Base-by-base conservation (phyloP, 37 sponge, comb jelly and placozoan genomes). In the Theonella swinhoei region DNA sequence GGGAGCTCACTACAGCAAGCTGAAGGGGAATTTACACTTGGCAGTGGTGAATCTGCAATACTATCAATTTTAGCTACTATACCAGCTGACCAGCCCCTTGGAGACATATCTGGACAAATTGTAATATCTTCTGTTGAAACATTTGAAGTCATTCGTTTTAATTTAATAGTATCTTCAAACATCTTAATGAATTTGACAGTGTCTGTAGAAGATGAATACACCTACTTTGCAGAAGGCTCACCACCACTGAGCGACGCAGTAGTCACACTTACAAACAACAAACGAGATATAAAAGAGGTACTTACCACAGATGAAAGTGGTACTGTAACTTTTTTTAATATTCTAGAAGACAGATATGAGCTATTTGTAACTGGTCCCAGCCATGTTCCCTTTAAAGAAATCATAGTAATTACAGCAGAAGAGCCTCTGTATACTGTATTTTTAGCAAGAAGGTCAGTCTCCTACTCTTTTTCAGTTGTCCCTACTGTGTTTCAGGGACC, bases 321-420 rank as follows among this genome's bases (percentile, higher is more conserved):
- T 1, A 83, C 35, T 25, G 76, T 39, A 43, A 74, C 39, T 1
- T 83, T 83, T 64, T 38, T 24, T 19, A 41, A 83, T 59, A 83
- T 83, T 33, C 29, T 26, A 75, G 84, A 83, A 33, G 84, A 83
- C 65, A 62, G 68, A 14, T 83, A 83, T 75, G 67, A 83, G n/a
- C 19, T 83, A 36, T 1, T 7, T 39, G 68, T 83, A 0, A 74
- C 73, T 42, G 84, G 75, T 34, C 84, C 76, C 19, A 32, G 37
- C 3, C 84, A 83, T 30, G 39, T 24, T 39, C 14, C 76, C 20
- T 34, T 66, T 30, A 29, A 23, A 62, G 76, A 75, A 36, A 28
- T 66, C 19, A 40, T 83, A 0, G 38, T 75, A 1, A 74, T 76
- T 1, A 65, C 76, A 33, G 28, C 61, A 38, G 54, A 74, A 14